Conservation (phyloP, 1,140 invertebrate genomes). For the Bombus pascuorum region DNA sequence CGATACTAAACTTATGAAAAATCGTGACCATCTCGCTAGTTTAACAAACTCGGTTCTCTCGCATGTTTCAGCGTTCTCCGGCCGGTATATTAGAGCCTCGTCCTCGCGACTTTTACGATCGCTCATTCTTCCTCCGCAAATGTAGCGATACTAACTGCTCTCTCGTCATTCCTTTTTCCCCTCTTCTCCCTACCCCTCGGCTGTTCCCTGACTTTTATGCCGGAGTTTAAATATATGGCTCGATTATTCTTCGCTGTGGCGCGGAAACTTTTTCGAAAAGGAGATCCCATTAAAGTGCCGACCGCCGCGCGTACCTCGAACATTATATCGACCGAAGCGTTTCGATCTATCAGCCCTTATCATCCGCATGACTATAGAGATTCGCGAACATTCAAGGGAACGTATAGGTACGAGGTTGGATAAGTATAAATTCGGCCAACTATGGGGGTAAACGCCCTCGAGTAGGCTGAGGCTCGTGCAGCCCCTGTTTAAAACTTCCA, state of each 20-base stretch:
- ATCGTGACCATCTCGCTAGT: not conserved
- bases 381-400: not conserved
- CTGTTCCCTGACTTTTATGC: constrained; percentile 49
- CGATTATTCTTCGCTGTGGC: constrained; percentile 65
- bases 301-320: not conserved
- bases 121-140: constrained; percentile 64
- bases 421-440: constrained; percentile 35
- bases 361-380: constrained; percentile 21
- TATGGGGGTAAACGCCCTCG: constrained; percentile 19
- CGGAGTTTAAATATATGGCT: constrained; percentile 61
- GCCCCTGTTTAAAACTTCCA: constrained; percentile 33
- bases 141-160: constrained; percentile 69
- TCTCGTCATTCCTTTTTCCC: constrained; percentile 42
- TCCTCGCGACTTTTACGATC: constrained; percentile 63
- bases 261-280: constrained; percentile 60
- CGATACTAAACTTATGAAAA: not conserved
- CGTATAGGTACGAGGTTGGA: not conserved
- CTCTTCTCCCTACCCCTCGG: not conserved
- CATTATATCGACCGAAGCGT: constrained; percentile 43
- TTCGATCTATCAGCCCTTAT: constrained; percentile 54
- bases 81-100: constrained; percentile 49
- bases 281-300: constrained; percentile 48
- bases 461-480: not conserved
- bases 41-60: constrained; percentile 20
- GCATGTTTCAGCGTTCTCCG: constrained; percentile 1